phyloP scores from a whole-genome alignment of 2,888 invertebrate species.

The Xestia rhomboidea region DNA sequence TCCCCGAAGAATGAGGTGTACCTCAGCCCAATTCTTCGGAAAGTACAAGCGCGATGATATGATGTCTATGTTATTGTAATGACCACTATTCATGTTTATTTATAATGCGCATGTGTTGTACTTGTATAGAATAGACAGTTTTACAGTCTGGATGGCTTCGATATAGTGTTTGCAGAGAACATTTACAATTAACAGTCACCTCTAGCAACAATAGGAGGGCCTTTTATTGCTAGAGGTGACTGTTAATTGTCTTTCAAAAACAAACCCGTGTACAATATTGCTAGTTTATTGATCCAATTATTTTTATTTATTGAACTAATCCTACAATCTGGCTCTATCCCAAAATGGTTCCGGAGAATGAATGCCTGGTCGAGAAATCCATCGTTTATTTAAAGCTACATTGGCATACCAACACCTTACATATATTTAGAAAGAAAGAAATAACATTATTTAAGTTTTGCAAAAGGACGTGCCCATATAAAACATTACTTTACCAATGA shows the following conservation, averaged over 20 bases:
- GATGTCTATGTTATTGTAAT: background rate
- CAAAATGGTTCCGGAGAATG: conserved; percentile 26
- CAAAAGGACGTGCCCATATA: background rate
- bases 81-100: background rate
- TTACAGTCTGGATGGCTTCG: background rate
- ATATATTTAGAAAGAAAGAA: background rate
- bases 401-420: background rate
- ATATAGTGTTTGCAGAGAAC: background rate
- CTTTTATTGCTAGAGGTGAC: background rate
- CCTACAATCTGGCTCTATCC: conserved; percentile 3
- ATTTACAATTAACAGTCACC: no score
- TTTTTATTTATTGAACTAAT: conserved; percentile 3
- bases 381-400: background rate
- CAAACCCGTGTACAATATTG: background rate
- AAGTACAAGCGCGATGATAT: background rate
- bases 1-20: no score
- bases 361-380: background rate
- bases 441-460: background rate
- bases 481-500: background rate
- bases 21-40: background rate
- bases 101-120: background rate
- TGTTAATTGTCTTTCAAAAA: background rate
- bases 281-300: background rate
- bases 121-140: background rate
- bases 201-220: no score